Percentiles rank a stretch among this genome's conserved stretches.
phyloP scores from a whole-genome alignment of 2,888 invertebrate species.

The Argyresthia albistria region DNA sequence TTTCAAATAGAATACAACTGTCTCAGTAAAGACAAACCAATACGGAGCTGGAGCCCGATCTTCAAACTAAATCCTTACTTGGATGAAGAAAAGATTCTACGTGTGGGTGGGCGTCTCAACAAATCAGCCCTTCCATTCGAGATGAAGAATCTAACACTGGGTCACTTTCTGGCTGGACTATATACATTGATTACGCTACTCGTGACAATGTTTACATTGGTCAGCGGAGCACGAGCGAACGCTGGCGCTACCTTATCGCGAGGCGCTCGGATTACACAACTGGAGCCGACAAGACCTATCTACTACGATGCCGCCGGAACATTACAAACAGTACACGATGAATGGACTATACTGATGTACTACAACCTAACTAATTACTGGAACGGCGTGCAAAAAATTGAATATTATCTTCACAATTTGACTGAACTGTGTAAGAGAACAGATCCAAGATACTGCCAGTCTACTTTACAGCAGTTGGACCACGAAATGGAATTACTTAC shows the following conservation, averaged over 20 bases:
- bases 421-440: not conserved
- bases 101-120: not conserved
- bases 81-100: not conserved
- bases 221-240: too few species aligned
- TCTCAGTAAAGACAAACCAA: too few species aligned
- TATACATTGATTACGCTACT: too few species aligned
- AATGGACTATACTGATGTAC: conserved; percentile 12
- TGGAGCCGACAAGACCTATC: conserved; percentile 7
- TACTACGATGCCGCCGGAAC: conserved; percentile 9
- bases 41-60: not conserved
- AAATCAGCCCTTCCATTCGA: not conserved
- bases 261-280: conserved; percentile 4
- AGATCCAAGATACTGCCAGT: conserved; percentile 8
- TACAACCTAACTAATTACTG: conserved; percentile 12
- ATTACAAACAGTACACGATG: conserved; percentile 11
- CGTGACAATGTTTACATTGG: too few species aligned
- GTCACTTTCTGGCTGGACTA: too few species aligned
- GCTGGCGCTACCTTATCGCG: too few species aligned
- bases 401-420: conserved; percentile 1
- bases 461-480: not conserved
- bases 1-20: too few species aligned
- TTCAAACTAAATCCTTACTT: not conserved
- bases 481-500: conserved; percentile 6
- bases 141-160: not conserved
- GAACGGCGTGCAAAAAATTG: conserved; percentile 1